Evolutionary conservation across 2,113 vertebrate genomes (phyloP).

Genomic region (Macrotis lagotis): DNA sequence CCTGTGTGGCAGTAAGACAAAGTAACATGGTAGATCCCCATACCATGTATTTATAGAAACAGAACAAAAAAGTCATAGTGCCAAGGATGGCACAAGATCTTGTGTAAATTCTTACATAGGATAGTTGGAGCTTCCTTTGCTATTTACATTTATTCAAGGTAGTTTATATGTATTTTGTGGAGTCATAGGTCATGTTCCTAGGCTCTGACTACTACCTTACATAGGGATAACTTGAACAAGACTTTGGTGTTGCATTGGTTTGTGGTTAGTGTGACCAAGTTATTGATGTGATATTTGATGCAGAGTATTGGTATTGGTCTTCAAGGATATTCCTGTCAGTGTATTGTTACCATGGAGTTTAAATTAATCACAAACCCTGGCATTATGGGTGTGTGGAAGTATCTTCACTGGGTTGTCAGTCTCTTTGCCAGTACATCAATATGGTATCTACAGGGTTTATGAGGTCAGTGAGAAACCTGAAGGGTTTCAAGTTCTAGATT

Average conservation of each 20-base stretch:
- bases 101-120: not conserved
- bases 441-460: not conserved
- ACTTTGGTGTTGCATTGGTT: not conserved
- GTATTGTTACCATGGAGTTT: not conserved
- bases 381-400: not conserved
- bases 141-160: not conserved
- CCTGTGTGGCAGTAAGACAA: not conserved
- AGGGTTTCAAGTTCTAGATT: not conserved
- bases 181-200: not conserved
- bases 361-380: not conserved
- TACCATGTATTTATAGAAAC: too few relatives aligned
- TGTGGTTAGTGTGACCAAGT: not conserved
- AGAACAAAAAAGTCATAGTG: not conserved
- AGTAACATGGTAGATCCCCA: not conserved
- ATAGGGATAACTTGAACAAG: not conserved
- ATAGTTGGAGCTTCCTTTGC: not conserved
- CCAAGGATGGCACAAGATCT: not conserved
- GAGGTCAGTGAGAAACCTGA: not conserved
- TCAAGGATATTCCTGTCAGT: not conserved
- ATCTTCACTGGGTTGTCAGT: not conserved
- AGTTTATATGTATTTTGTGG: not conserved
- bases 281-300: not conserved
- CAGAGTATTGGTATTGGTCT: not conserved
- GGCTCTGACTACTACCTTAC: too few relatives aligned
- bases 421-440: not conserved